phyloP scores from a whole-genome alignment of 2,888 invertebrate genomes.

The Epicampocera succincta region DNA sequence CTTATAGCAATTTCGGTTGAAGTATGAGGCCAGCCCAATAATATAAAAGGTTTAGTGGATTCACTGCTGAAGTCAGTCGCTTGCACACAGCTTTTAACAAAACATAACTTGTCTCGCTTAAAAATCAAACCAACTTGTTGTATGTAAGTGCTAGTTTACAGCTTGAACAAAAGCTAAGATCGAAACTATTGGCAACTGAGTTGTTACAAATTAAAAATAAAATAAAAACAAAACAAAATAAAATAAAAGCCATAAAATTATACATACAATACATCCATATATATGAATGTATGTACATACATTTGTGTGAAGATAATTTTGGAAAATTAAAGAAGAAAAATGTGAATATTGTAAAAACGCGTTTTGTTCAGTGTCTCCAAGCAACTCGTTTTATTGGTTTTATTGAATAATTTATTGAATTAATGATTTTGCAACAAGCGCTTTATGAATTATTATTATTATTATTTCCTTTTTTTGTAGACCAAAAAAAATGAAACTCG shows the following conservation, averaged over 20 bases:
- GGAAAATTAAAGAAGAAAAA: neutral
- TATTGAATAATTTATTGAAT: slow-evolving; percentile 32
- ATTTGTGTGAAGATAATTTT: neutral
- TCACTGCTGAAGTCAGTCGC: slow-evolving; percentile 62
- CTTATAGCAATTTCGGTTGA: slow-evolving; percentile 38
- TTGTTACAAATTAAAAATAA: slow-evolving; percentile 6
- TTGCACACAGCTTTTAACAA: slow-evolving; percentile 61
- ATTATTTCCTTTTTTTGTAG: slow-evolving; percentile 29
- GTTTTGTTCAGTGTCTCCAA: slow-evolving; percentile 12
- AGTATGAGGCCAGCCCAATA: slow-evolving; percentile 56
- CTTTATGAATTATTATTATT: neutral
- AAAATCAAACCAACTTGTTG: slow-evolving; percentile 49
- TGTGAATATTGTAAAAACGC: slow-evolving; percentile 34
- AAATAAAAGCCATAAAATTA: no score
- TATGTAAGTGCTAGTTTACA: slow-evolving; percentile 58
- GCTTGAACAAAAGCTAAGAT: neutral
- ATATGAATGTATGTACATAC: neutral
- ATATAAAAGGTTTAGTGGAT: slow-evolving; percentile 66
- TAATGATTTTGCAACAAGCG: slow-evolving; percentile 49
- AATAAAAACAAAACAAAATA: neutral
- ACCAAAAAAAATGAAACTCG: slow-evolving; percentile 64
- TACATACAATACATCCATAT: no score
- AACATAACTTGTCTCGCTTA: slow-evolving; percentile 54
- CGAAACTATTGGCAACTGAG: slow-evolving; percentile 1
- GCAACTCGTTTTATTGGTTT: slow-evolving; percentile 33